phyloP scores from a whole-genome alignment of 2,113 vertebrate genomes.

The Phrynosoma platyrhinos region DNA sequence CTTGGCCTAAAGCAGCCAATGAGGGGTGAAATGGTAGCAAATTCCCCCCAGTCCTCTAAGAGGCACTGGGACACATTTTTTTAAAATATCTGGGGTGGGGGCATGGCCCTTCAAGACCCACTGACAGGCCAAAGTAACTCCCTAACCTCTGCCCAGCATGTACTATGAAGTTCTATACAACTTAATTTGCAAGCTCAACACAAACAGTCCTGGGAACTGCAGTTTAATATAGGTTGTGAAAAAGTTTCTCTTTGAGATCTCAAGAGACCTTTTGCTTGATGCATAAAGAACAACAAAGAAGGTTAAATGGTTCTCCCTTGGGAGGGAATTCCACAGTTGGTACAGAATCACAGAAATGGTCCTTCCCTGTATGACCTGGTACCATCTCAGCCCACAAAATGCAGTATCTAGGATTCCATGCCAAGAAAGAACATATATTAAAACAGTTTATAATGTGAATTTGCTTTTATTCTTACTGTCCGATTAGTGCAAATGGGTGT shows the following conservation, averaged over 20 bases:
- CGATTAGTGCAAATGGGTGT: conserved; percentile 96
- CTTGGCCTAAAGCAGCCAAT: no score
- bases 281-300: background rate
- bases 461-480: conserved; percentile 80
- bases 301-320: background rate
- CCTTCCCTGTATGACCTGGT: no score
- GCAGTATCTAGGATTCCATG: background rate
- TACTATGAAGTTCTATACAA: background rate
- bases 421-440: background rate
- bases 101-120: no score
- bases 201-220: background rate
- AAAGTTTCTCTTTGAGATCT: background rate
- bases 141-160: background rate
- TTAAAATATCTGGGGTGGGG: no score
- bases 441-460: background rate
- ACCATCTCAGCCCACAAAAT: background rate
- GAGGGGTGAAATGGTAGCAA: no score
- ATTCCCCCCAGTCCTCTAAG: no score
- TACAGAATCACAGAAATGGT: background rate
- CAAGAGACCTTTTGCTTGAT: background rate
- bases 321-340: background rate
- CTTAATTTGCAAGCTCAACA: background rate
- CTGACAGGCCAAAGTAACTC: no score
- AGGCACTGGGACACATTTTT: no score
- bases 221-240: background rate